phyloP scores from a whole-genome alignment of 2,797 vertebrate species.

The Erithacus rubecula region DNA sequence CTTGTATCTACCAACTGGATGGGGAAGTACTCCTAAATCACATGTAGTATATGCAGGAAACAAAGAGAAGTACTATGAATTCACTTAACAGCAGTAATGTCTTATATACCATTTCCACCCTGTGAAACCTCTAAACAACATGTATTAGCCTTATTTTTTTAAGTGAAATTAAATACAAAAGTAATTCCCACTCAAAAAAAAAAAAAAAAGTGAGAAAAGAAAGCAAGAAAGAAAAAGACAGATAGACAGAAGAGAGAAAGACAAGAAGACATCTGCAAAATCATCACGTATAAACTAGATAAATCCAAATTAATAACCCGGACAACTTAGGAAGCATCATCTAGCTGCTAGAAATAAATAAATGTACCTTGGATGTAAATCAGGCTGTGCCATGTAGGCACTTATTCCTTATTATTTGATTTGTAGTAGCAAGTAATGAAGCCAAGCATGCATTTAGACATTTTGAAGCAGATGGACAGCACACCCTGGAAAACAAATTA shows the following conservation, averaged over 20 bases:
- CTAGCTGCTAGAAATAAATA: not conserved
- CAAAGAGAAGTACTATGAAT: not conserved
- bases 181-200: not conserved
- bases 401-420: slow-evolving; percentile 11
- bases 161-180: not conserved
- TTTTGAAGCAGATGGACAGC: not conserved
- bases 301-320: not conserved
- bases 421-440: not conserved
- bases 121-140: not conserved
- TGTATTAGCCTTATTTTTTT: not conserved
- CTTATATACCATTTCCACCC: not conserved
- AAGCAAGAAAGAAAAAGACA: not conserved
- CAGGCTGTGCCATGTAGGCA: not conserved
- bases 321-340: not conserved
- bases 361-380: not conserved
- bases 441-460: not conserved
- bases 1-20: not conserved
- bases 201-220: not conserved
- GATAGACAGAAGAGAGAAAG: not conserved
- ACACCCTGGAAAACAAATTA: not conserved
- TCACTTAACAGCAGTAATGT: not conserved
- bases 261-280: not conserved
- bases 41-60: not conserved
- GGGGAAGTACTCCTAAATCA: not conserved
- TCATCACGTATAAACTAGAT: not conserved